Evolutionary conservation across 2,113 vertebrate genomes (phyloP).

Genomic region (Machaerirhynchus nigripectus): DNA sequence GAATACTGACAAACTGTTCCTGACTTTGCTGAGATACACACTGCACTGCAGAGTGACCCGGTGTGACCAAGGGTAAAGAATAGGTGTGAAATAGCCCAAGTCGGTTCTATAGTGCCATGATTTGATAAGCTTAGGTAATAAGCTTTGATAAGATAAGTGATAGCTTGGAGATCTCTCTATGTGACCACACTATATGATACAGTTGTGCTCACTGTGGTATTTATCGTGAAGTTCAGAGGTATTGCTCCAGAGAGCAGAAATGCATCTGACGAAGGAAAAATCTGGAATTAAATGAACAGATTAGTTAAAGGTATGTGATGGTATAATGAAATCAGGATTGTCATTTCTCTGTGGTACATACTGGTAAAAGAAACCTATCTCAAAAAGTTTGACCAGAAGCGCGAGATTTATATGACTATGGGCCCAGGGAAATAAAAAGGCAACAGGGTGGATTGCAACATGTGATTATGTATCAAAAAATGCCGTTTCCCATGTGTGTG

Average conservation of each 20-base stretch:
- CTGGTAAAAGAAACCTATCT: neutral
- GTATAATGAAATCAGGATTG: neutral
- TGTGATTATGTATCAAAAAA: neutral
- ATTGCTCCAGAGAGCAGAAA: neutral
- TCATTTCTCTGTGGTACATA: neutral
- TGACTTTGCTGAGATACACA: neutral
- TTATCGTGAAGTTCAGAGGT: neutral
- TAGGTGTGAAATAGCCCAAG: neutral
- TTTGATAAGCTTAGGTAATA: neutral
- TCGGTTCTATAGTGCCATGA: neutral
- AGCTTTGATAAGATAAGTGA: neutral
- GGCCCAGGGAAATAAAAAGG: neutral
- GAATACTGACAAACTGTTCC: neutral
- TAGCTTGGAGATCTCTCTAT: neutral
- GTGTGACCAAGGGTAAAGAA: neutral
- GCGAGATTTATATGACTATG: neutral
- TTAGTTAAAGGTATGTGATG: neutral
- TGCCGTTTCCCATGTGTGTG: neutral
- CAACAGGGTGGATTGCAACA: neutral
- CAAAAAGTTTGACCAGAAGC: neutral
- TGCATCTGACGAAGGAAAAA: neutral
- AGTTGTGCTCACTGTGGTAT: neutral
- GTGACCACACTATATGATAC: neutral
- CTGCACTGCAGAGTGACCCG: neutral
- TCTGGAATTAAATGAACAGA: neutral